phyloP scores from a whole-genome alignment of 2,113 vertebrate genomes.

The Furnarius figulus region DNA sequence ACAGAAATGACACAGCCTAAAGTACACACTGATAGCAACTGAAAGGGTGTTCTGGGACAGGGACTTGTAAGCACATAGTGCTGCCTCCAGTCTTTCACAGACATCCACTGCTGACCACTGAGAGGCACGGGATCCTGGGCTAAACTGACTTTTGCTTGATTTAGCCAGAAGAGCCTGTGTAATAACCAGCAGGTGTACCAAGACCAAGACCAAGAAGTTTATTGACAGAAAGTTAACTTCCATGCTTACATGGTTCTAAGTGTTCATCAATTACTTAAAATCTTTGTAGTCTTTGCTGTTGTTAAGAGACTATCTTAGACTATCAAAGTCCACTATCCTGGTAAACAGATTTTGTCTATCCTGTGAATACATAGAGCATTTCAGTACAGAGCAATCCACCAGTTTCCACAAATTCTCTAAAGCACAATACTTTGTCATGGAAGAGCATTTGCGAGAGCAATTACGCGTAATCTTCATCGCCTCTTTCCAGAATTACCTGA shows the following conservation, averaged over 20 bases:
- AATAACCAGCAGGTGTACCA: rapidly evolving
- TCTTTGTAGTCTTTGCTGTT: background rate
- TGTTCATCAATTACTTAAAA: background rate
- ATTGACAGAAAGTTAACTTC: background rate
- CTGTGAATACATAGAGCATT: background rate
- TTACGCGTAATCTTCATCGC: background rate
- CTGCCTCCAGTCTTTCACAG: background rate
- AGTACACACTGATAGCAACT: background rate
- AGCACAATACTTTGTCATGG: background rate
- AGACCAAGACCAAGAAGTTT: background rate
- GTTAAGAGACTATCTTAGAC: background rate
- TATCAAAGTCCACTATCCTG: background rate
- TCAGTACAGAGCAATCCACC: background rate
- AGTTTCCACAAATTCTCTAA: background rate
- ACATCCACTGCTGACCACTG: background rate
- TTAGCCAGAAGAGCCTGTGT: background rate
- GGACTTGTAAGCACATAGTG: background rate
- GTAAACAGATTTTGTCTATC: background rate
- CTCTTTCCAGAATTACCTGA: background rate
- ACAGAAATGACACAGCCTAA: background rate
- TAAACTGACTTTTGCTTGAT: background rate
- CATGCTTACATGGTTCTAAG: rapidly evolving
- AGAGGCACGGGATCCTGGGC: background rate
- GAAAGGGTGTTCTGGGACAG: background rate
- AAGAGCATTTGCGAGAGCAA: background rate